These are phyloP conservation scores for Cirrhinus mrigala DNA, from an alignment of 2,797 vertebrate genomes.

Conservation along the genomic window DNA sequence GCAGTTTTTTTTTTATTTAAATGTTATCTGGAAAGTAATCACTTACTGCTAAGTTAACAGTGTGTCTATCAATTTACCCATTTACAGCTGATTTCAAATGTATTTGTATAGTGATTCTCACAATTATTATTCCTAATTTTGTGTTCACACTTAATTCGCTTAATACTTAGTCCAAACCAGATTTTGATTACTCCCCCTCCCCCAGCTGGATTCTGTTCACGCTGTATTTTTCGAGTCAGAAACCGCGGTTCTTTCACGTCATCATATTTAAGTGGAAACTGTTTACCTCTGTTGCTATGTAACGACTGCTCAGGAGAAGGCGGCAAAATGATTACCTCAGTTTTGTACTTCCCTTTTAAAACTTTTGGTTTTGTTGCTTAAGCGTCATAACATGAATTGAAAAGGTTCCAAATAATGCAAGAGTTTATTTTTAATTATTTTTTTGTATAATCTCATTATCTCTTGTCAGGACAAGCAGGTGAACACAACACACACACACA, in stretches of 20 bases:
- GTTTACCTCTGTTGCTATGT: not conserved
- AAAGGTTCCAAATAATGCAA: not conserved
- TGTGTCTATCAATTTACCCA: too few relatives aligned
- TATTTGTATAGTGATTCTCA: not conserved
- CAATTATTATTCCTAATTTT: not conserved
- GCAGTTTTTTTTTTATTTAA: not conserved
- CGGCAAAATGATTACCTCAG: not conserved
- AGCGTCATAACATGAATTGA: not conserved
- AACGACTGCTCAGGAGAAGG: not conserved
- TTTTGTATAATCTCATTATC: not conserved
- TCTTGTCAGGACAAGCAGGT: not conserved
- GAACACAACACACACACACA: not conserved
- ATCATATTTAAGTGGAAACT: not conserved
- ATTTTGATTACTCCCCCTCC: fast-evolving
- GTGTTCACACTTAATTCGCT: not conserved
- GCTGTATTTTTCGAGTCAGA: not conserved
- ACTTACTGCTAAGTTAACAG: not conserved
- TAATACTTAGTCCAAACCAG: not conserved
- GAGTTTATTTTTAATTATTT: not conserved
- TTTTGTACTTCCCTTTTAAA: not conserved
- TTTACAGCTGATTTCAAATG: not conserved
- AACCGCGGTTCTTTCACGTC: not conserved
- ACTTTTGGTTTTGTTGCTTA: not conserved
- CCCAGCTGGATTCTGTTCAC: not conserved
- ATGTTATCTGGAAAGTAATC: not conserved